Evolutionary conservation across 2,113 vertebrate genomes (phyloP).

Genomic region (Natator depressus): DNA sequence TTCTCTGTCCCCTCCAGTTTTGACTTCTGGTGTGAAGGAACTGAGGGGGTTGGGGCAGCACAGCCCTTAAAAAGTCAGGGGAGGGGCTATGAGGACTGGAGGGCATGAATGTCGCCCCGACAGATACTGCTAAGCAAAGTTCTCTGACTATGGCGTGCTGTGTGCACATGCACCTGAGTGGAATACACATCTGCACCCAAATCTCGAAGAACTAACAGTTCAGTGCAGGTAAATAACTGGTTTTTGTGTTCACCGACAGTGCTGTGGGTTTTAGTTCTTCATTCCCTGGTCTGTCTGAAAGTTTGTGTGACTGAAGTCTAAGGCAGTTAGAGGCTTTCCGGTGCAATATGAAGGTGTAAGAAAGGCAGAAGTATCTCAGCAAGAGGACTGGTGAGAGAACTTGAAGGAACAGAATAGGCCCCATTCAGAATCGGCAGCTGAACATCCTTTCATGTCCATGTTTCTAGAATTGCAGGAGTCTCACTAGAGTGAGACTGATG

Average conservation of each 20-base stretch:
- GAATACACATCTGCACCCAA: background rate
- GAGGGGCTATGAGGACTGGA: no score
- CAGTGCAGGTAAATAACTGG: background rate
- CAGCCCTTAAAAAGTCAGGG: no score
- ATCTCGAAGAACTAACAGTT: background rate
- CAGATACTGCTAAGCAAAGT: background rate
- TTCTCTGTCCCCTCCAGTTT: no score
- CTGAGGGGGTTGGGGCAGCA: no score
- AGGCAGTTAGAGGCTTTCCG: constrained; percentile 23
- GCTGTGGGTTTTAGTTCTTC: background rate
- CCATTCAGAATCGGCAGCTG: no score
- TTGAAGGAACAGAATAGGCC: no score
- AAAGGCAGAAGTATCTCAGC: no score
- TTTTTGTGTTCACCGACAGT: background rate
- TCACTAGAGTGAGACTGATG: constrained; percentile 27
- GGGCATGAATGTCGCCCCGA: no score
- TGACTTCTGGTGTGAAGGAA: no score
- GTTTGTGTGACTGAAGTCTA: constrained; percentile 41
- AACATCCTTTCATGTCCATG: background rate
- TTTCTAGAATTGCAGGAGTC: constrained; percentile 37
- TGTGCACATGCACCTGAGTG: background rate
- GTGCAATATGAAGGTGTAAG: no score
- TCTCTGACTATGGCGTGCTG: background rate
- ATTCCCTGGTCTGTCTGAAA: constrained; percentile 45
- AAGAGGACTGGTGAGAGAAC: no score